Evolutionary conservation across 2,797 vertebrate genomes (phyloP).

Genomic region (Chanos chanos): DNA sequence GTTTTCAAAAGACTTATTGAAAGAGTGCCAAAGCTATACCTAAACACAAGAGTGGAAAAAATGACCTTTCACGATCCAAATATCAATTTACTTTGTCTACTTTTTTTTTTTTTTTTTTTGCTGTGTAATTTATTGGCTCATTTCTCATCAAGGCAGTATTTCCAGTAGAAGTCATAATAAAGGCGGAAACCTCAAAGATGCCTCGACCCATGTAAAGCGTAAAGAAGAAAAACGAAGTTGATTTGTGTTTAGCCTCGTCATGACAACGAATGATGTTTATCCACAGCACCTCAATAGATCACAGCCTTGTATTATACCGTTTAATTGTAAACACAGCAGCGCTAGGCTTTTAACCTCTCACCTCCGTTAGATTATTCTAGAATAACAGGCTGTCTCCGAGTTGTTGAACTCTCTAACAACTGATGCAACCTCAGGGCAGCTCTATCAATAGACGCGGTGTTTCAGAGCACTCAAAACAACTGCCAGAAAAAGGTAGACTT

Average conservation of each 20-base stretch:
- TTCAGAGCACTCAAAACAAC: too few species aligned
- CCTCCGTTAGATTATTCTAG: slow-evolving; percentile 40
- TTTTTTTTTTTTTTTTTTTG: slow-evolving; percentile 14
- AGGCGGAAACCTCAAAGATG: slow-evolving; percentile 31
- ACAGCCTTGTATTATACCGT: slow-evolving; percentile 33
- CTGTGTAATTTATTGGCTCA: slow-evolving; percentile 29
- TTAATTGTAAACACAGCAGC: slow-evolving; percentile 47
- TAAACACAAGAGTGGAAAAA: slow-evolving; percentile 28
- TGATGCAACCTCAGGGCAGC: too few species aligned
- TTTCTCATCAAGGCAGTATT: slow-evolving; percentile 24
- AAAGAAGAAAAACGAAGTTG: slow-evolving; percentile 12
- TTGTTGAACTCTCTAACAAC: too few species aligned
- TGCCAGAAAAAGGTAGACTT: too few species aligned
- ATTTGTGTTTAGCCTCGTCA: slow-evolving; percentile 39
- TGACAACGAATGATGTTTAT: slow-evolving; percentile 50
- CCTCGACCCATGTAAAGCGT: background rate
- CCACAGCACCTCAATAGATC: slow-evolving; percentile 38
- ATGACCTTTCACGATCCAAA: slow-evolving; percentile 31
- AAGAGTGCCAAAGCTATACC: slow-evolving; percentile 15
- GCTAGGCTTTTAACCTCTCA: slow-evolving; percentile 53
- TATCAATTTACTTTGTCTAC: slow-evolving; percentile 24
- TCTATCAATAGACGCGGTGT: too few species aligned
- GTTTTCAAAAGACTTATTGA: slow-evolving; percentile 24
- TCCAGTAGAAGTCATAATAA: slow-evolving; percentile 41
- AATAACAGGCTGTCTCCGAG: too few species aligned